Evolutionary conservation across 2,888 invertebrate genomes (phyloP).

Genomic region (Hirtodrosophila confusa): DNA sequence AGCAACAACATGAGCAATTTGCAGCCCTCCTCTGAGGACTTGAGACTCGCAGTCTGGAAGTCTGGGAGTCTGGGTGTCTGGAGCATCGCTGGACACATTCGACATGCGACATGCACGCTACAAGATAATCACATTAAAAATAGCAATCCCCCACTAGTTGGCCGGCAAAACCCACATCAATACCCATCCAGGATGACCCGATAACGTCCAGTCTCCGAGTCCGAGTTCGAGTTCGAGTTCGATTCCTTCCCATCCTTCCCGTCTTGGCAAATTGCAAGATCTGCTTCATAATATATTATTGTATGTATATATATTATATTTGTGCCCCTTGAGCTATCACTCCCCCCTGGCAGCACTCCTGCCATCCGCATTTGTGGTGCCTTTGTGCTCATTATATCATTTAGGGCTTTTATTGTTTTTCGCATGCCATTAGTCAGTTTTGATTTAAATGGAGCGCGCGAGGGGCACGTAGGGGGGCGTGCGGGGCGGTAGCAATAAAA

Average conservation of each 20-base stretch:
- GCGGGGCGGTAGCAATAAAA: slow-evolving; percentile 65
- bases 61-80: not conserved
- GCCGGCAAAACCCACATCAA: slow-evolving; percentile 60
- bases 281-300: slow-evolving; percentile 33
- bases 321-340: not conserved
- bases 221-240: too few relatives aligned
- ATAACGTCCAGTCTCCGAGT: slow-evolving; percentile 27
- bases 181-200: slow-evolving; percentile 51
- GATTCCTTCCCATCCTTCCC: too few relatives aligned
- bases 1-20: slow-evolving; percentile 22
- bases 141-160: slow-evolving; percentile 28
- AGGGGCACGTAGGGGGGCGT: not conserved
- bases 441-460: slow-evolving; percentile 68
- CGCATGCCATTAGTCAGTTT: slow-evolving; percentile 81
- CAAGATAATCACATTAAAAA: slow-evolving; percentile 84
- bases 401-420: slow-evolving; percentile 80
- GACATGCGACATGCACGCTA: slow-evolving; percentile 82
- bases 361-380: not conserved
- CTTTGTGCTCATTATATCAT: slow-evolving; percentile 73
- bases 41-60: slow-evolving; percentile 14
- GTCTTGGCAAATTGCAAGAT: slow-evolving; percentile 50
- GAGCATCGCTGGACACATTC: slow-evolving; percentile 63
- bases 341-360: not conserved
- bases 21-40: not conserved
- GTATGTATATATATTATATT: too few relatives aligned